Evolutionary conservation across 1,140 invertebrate species (phyloP), one percentile per base, ranked within the genome.

Genomic region (Caenorhabditis briggsae): DNA sequence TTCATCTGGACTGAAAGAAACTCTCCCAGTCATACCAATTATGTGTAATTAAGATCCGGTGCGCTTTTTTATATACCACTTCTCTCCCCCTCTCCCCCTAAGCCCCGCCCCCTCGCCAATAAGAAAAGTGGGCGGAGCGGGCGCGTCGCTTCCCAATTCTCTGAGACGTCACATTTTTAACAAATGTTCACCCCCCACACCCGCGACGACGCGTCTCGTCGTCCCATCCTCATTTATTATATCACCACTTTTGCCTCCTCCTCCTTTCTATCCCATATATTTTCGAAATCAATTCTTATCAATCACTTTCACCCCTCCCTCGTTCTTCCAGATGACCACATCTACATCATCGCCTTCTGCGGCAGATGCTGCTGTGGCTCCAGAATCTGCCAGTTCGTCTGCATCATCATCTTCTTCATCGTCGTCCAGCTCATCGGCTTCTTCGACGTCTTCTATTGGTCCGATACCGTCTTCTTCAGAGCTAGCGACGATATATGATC

Each of bases 341-440:
- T 65, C 61, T 5, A 41, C 70, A 41, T 18, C 70, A 23, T 48
- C 70, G 5, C 20, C 46, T 20, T 18, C 11, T 41, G 61, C 11
- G 12, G 23, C 61, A 5, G 14, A 33, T 53, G 46, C 70, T 9
- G 23, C 46, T 7, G 33, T 33, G 33, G 70, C 43, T 78, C 70
- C 70, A 46, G 65, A 74, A 48, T 78, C 61, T 2, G n/a, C n/a
- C n/a, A n/a, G n/a, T n/a, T 82, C 58, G 5, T 7, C 78, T 2
- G 41, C 85, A 53, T 64, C 23, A 14, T 9, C 50, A 11, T 86
- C 85, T 5, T 86, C 85, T n/a, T 65, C 85, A 14, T 82, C 78
- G 16, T 43, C 65, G 2, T 61, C 78, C 7, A 33, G 55, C 74
- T 55, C 55, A 25, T 59, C 82, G 11, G 61, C 43, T 20, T 82